Conservation (phyloP, 2,888 invertebrate genomes). For the Cephus pygmeus region DNA sequence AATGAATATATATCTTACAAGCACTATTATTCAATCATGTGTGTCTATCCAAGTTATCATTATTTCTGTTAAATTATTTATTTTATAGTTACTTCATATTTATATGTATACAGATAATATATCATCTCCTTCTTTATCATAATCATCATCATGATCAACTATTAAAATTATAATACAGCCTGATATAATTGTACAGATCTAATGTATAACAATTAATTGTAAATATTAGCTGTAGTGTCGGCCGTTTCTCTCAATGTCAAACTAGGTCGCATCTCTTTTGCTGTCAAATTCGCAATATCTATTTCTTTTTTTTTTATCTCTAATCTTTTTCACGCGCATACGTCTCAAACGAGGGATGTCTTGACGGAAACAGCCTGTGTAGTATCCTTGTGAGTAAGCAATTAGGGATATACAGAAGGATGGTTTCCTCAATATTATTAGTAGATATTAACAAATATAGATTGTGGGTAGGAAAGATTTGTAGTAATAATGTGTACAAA, state of each 20-base stretch:
- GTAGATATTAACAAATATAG: conserved; percentile 40
- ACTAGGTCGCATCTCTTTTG: neutral
- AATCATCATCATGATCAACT: conserved; percentile 44
- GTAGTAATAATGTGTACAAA: conserved; percentile 38
- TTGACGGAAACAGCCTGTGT: conserved; percentile 46
- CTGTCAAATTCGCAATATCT: neutral
- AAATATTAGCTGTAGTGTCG: conserved; percentile 51
- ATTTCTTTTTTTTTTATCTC: neutral
- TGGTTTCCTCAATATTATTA: conserved; percentile 38
- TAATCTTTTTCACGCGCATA: neutral
- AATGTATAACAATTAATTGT: conserved; percentile 51
- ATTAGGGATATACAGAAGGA: conserved; percentile 47
- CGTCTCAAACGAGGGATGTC: conserved; percentile 22
- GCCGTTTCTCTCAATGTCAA: conserved; percentile 41
- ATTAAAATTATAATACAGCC: conserved; percentile 64
- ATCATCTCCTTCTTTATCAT: conserved; percentile 36
- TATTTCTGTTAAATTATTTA: conserved; percentile 27
- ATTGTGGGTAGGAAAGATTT: conserved; percentile 35
- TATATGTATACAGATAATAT: conserved; percentile 57
- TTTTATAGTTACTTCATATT: conserved; percentile 53
- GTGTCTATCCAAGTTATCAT: neutral
- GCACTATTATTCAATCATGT: conserved; percentile 37
- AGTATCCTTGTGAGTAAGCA: conserved; percentile 35
- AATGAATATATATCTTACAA: conserved; percentile 34
- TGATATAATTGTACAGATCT: conserved; percentile 41